A percentile compares a stretch with the other conserved stretches of the same genome.
Evolutionary conservation across 2,888 invertebrate genomes (phyloP).

Genomic region (Gastrophysa polygoni): DNA sequence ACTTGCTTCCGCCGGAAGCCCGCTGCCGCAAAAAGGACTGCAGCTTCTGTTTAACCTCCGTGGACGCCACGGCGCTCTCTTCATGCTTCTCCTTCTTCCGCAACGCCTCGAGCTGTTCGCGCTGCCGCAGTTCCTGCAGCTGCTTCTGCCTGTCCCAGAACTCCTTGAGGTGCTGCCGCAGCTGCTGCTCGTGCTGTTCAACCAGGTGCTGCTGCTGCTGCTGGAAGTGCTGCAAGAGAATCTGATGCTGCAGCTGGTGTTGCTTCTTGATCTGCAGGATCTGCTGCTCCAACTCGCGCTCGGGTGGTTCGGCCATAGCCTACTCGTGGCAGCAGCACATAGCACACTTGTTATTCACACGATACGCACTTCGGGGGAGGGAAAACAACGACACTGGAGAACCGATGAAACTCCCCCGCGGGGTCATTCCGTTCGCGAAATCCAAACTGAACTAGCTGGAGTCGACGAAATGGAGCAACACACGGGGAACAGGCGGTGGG

Average conservation of each 20-base stretch:
- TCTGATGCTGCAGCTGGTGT: conserved; percentile 91
- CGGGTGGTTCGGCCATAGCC: conserved; percentile 56
- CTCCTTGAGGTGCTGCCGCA: conserved; percentile 88
- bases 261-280: conserved; percentile 87
- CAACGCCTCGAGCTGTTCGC: conserved; percentile 83
- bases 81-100: conserved; percentile 94
- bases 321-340: conserved; percentile 36
- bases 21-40: conserved; percentile 68
- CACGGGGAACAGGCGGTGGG: conserved; percentile 42
- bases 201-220: conserved; percentile 90
- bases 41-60: conserved; percentile 94
- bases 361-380: conserved; percentile 20
- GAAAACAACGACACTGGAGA: conserved; percentile 11
- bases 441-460: conserved; percentile 30
- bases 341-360: conserved; percentile 31
- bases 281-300: conserved; percentile 59
- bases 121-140: conserved; percentile 73
- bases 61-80: conserved; percentile 94
- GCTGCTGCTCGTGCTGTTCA: conserved; percentile 88
- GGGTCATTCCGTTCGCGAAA: conserved; percentile 57
- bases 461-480: too few relatives aligned
- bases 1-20: conserved; percentile 55
- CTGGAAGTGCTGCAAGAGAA: conserved; percentile 88
- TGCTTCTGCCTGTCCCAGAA: conserved; percentile 92
- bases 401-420: conserved; percentile 29